A percentile compares a stretch with the other conserved stretches of the same genome.
These are phyloP conservation scores for Molothrus aeneus DNA, from an alignment of 2,797 vertebrate species.

Conservation along the genomic window DNA sequence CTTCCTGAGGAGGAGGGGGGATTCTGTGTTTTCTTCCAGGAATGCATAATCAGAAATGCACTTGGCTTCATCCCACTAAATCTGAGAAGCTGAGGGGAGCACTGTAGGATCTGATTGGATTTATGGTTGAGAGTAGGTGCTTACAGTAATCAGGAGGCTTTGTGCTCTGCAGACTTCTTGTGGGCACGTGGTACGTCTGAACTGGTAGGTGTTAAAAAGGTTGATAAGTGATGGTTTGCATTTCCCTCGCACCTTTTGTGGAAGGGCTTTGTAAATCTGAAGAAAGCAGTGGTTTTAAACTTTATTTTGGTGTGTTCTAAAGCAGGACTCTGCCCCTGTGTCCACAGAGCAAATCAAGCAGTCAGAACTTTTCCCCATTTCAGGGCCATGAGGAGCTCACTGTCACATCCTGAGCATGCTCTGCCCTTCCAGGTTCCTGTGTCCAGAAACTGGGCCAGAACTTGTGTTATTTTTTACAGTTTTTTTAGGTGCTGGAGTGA, in stretches of 20 bases:
- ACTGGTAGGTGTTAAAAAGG: neutral
- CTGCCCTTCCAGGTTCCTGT: neutral
- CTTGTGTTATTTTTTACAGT: neutral
- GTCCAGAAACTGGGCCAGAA: neutral
- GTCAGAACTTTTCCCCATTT: neutral
- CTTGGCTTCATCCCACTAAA: neutral
- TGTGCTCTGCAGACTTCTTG: neutral
- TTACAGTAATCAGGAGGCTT: neutral
- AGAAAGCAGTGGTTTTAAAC: neutral
- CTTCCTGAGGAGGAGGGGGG: neutral
- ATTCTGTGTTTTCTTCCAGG: neutral
- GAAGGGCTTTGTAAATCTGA: neutral
- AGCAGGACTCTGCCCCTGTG: neutral
- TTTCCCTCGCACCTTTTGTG: neutral
- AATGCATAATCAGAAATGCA: neutral
- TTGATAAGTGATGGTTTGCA: neutral
- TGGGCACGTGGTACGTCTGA: neutral
- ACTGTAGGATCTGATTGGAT: neutral
- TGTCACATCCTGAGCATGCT: neutral
- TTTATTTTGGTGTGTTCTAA: neutral
- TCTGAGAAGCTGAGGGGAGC: neutral
- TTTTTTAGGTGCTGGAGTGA: neutral
- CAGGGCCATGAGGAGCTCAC: neutral
- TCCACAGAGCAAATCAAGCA: neutral
- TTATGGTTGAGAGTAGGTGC: neutral